Evolutionary conservation across 2,888 invertebrate genomes (phyloP).

Genomic region (Zygothrica quintamaculata): DNA sequence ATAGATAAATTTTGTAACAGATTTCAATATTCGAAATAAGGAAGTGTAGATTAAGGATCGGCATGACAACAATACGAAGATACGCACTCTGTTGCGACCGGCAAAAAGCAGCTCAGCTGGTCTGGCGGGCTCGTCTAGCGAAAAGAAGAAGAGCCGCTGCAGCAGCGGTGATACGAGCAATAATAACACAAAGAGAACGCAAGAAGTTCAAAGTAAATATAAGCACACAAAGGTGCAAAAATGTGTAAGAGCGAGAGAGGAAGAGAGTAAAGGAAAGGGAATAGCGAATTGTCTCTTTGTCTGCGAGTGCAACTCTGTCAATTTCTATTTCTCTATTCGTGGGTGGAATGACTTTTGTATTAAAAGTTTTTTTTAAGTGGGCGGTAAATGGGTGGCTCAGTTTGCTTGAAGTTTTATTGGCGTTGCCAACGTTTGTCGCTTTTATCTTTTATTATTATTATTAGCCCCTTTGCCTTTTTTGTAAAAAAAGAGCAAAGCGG

Average conservation of each 20-base stretch:
- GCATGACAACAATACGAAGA: slow-evolving; percentile 35
- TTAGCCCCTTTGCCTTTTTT: too few species aligned
- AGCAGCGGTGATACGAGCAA: neutral
- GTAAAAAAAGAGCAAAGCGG: too few species aligned
- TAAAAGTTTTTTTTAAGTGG: slow-evolving; percentile 7
- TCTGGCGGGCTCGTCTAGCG: slow-evolving; percentile 55
- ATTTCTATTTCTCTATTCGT: slow-evolving; percentile 43
- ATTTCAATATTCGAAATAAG: neutral
- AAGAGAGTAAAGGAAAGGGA: slow-evolving; percentile 4
- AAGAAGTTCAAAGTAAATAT: slow-evolving; percentile 7
- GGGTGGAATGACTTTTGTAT: slow-evolving; percentile 52
- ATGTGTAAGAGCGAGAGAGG: slow-evolving; percentile 7
- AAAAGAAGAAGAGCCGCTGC: slow-evolving; percentile 4
- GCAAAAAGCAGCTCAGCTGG: slow-evolving; percentile 48
- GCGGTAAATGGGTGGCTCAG: slow-evolving; percentile 17
- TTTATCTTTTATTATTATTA: slow-evolving; percentile 3
- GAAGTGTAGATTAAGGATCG: slow-evolving; percentile 1
- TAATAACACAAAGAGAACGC: slow-evolving; percentile 34
- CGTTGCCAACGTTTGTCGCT: slow-evolving; percentile 1
- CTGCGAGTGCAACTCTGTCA: slow-evolving; percentile 16
- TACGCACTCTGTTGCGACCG: slow-evolving; percentile 30
- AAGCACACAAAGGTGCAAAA: slow-evolving; percentile 5
- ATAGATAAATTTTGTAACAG: too few species aligned
- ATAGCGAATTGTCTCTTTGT: neutral
- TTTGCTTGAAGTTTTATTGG: too few species aligned